Percentiles rank a stretch among this genome's conserved stretches.
phyloP scores from a whole-genome alignment of 2,888 invertebrate genomes.

The Tipula unca region DNA sequence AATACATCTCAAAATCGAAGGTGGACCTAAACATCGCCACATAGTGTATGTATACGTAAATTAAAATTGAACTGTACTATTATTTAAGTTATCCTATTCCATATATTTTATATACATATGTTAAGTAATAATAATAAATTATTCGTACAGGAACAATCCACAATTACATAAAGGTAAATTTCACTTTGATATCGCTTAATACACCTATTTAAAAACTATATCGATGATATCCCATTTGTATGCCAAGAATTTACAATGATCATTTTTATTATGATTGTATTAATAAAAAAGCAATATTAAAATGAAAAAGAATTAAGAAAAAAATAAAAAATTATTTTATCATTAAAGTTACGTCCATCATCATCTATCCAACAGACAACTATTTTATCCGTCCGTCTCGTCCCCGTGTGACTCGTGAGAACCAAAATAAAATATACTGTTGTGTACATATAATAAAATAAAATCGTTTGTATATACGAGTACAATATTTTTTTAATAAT shows the following conservation, averaged over 20 bases:
- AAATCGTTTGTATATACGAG: background rate
- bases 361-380: background rate
- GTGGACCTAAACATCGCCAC: too few species aligned
- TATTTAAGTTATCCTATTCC: too few species aligned
- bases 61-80: too few species aligned
- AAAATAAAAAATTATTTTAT: background rate
- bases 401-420: conserved; percentile 14
- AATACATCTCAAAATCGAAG: too few species aligned
- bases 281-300: background rate
- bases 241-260: background rate
- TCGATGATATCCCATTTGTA: background rate
- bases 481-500: background rate
- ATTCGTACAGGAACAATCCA: too few species aligned
- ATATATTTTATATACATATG: too few species aligned
- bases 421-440: background rate
- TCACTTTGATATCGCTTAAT: too few species aligned
- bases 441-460: background rate
- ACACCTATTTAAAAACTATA: background rate
- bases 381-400: background rate
- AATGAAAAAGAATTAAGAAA: background rate
- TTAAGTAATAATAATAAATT: too few species aligned
- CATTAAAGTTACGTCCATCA: conserved; percentile 2
- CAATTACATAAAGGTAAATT: too few species aligned
- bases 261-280: background rate
- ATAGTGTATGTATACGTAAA: too few species aligned